Conservation (phyloP, 2,797 vertebrate species). For the Oreonectes daqikongensis region DNA sequence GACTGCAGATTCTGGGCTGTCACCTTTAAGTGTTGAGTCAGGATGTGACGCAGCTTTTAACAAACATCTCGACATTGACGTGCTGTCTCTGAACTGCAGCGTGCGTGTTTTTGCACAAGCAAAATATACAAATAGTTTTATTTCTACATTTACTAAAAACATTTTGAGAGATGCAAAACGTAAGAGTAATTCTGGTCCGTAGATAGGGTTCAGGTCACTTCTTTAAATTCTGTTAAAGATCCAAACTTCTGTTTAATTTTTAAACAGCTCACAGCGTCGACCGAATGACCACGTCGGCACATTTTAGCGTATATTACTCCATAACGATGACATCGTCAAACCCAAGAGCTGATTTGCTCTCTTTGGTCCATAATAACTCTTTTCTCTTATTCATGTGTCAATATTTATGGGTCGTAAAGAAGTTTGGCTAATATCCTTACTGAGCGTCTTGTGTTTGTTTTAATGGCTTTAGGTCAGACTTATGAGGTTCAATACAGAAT, state of each 20-base stretch:
- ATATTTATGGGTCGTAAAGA: slow-evolving; percentile 39
- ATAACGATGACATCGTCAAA: not conserved
- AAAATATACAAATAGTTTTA: not conserved
- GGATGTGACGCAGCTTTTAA: slow-evolving; percentile 18
- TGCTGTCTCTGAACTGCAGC: not conserved
- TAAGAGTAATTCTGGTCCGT: no score
- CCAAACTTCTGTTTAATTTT: not conserved
- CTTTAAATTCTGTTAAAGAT: not conserved
- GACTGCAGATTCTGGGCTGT: not conserved
- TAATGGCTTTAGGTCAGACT: slow-evolving; percentile 42
- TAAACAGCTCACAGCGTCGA: not conserved
- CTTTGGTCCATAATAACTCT: slow-evolving; percentile 2
- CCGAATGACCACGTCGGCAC: not conserved
- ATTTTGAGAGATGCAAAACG: not conserved
- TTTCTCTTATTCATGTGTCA: slow-evolving; percentile 16
- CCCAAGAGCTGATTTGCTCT: slow-evolving; percentile 13
- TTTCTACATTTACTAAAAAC: not conserved
- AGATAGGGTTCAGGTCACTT: not conserved
- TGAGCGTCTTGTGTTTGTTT: slow-evolving; percentile 29
- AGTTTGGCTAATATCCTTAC: slow-evolving; percentile 34
- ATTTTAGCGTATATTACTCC: not conserved
- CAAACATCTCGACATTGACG: slow-evolving; percentile 18
- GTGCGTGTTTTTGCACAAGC: not conserved
- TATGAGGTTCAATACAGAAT: not conserved
- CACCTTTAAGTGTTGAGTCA: slow-evolving; percentile 19